Evolutionary conservation across 2,888 invertebrate genomes (phyloP).

Genomic region (Rugalucina vietnamica): DNA sequence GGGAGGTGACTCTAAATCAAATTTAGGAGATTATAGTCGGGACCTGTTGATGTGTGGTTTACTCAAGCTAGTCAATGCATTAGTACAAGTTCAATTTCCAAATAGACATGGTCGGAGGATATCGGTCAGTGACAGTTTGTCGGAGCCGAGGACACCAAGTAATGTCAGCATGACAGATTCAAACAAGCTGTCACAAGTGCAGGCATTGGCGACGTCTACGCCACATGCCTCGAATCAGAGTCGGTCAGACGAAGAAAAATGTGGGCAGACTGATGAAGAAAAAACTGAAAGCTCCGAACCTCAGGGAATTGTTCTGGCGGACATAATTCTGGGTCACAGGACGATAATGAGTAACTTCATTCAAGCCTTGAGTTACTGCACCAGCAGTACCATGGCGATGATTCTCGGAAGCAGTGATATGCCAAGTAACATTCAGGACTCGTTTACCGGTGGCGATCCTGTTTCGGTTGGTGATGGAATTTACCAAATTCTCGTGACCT

Average conservation of each 20-base stretch:
- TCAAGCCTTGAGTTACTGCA: constrained; percentile 91
- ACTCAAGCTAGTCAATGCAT: constrained; percentile 79
- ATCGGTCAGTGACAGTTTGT: constrained; percentile 45
- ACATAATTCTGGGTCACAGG: constrained; percentile 80
- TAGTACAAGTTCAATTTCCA: constrained; percentile 75
- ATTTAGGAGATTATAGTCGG: constrained; percentile 77
- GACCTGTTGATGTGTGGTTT: constrained; percentile 82
- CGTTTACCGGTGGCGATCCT: constrained; percentile 85
- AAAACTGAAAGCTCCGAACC: constrained; percentile 65
- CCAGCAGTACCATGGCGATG: constrained; percentile 89
- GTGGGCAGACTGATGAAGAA: constrained; percentile 91
- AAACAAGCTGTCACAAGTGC: constrained; percentile 74
- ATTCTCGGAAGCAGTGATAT: constrained; percentile 85
- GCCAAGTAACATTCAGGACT: constrained; percentile 77
- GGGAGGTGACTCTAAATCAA: constrained; percentile 84
- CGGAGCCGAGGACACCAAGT: constrained; percentile 49
- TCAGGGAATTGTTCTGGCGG: constrained; percentile 71
- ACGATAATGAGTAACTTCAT: constrained; percentile 93
- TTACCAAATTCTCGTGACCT: constrained; percentile 91
- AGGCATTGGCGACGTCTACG: constrained; percentile 71
- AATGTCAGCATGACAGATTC: constrained; percentile 70
- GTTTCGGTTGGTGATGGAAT: constrained; percentile 93
- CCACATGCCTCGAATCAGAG: constrained; percentile 61
- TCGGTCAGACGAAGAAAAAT: constrained; percentile 77
- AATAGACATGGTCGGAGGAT: constrained; percentile 49